Conservation (phyloP, 2,888 invertebrate genomes). For the Nomada fabriciana region DNA sequence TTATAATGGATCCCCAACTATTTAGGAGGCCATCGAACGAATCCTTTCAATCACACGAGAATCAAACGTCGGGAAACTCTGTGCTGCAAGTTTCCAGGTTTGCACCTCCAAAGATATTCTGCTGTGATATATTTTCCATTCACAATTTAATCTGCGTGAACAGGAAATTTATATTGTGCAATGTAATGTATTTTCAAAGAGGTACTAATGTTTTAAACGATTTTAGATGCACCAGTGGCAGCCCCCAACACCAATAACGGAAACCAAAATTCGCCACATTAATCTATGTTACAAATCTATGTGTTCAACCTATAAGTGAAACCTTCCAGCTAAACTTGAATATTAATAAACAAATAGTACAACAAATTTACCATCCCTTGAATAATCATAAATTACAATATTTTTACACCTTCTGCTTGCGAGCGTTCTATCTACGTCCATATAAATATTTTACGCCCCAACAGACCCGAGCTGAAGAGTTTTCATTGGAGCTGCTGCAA, state of each 20-base stretch:
- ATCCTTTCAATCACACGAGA: constrained; percentile 64
- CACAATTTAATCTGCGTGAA: neutral
- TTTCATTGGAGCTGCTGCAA: constrained; percentile 9
- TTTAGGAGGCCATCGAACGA: constrained; percentile 66
- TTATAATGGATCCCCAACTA: constrained; percentile 86
- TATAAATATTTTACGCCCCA: neutral
- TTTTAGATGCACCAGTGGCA: neutral
- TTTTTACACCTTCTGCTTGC: neutral
- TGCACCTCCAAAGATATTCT: neutral
- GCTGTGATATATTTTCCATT: neutral
- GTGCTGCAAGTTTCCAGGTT: constrained; percentile 25
- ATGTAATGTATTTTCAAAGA: no score
- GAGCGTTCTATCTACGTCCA: neutral
- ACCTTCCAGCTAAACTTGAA: no score
- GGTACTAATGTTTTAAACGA: no score
- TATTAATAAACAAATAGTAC: no score
- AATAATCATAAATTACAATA: neutral
- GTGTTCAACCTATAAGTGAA: neutral
- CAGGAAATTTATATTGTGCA: no score
- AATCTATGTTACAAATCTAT: neutral
- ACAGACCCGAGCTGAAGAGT: constrained; percentile 3
- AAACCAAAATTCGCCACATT: neutral
- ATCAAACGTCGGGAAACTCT: constrained; percentile 51
- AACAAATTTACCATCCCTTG: neutral
- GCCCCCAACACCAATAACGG: constrained; percentile 2